Percentiles rank a stretch among this genome's conserved stretches.
Evolutionary conservation across 2,888 invertebrate genomes (phyloP).

Genomic region (Sesamia inferens): DNA sequence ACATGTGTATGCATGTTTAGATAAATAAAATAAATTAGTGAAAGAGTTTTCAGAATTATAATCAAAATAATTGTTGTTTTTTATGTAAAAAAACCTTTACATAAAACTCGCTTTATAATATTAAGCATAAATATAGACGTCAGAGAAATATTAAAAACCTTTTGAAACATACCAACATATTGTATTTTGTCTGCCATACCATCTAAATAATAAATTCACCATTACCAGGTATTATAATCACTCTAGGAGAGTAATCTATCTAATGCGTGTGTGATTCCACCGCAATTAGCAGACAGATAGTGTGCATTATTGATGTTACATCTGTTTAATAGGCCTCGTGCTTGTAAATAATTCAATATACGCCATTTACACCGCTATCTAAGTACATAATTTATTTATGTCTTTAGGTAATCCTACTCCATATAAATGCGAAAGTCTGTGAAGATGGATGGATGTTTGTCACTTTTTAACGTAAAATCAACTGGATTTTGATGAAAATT

Average conservation of each 20-base stretch:
- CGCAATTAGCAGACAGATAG: constrained; percentile 24
- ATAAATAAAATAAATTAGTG: too few species aligned
- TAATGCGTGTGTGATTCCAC: constrained; percentile 37
- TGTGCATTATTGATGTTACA: constrained; percentile 36
- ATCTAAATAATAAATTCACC: background rate
- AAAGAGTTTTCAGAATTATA: background rate
- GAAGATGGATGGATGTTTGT: too few species aligned
- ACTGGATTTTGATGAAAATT: too few species aligned
- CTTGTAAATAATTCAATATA: constrained; percentile 18
- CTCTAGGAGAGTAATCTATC: constrained; percentile 9
- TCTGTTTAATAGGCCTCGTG: constrained; percentile 1
- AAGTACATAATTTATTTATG: background rate
- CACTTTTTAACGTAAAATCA: too few species aligned
- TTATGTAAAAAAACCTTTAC: background rate
- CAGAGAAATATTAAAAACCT: background rate
- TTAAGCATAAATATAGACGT: background rate
- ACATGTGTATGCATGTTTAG: too few species aligned
- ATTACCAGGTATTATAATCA: background rate
- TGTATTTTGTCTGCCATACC: too few species aligned
- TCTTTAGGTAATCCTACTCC: background rate
- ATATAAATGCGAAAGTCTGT: too few species aligned
- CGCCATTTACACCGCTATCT: background rate
- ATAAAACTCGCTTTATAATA: background rate
- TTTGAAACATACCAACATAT: too few species aligned
- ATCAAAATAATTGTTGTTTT: too few species aligned